Evolutionary conservation across 1,140 invertebrate species (phyloP), one percentile per base, ranked within the genome.

Genomic region (Rhizoglyphus robini): DNA sequence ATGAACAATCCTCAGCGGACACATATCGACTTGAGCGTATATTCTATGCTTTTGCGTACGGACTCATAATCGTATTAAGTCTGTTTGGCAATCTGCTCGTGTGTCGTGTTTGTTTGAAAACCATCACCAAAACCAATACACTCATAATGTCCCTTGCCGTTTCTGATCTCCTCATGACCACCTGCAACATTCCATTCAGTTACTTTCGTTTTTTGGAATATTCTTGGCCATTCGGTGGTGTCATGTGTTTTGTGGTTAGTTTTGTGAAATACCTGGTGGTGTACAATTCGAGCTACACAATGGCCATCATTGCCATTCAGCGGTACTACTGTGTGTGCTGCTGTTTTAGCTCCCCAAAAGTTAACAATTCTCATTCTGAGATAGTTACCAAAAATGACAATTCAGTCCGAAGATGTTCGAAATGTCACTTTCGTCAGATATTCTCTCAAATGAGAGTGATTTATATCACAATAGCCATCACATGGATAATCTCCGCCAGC

Each of bases 121-220:
- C 25, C 18, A 20, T 4, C 5, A 63, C 61, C 13, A 46, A 49
- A 46, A 63, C 61, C 1, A 63, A 63, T 30, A 2, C 47, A 31
- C 27, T 63, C 5, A 63, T 63, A 1, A 20, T 63, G 20, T 63
- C 38, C 27, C 27, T 92, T 61, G 87, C 89, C 0, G 76, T 90
- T 8, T 87, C 87, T 25, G 88, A 92, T 73, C 83, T 92, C 20
- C 75, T 89, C 30, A 89, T 92, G 82, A 85, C 87, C 0, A 69
- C 89, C 1, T 83, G 91, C 67, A 91, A 88, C 72, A 83, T 91
- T 20, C 88, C 88, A 0, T 90, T 90, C 69, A 76, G 73, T 66
- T 68, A 74, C 8, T 72, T 71, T 0, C 68, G 75, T 20, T 68
- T 73, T 0, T 67, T 75, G 18, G 41, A 72, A 30, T 68, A 70